Evolutionary conservation across 2,797 vertebrate species (phyloP).

Genomic region (Lacerta agilis): DNA sequence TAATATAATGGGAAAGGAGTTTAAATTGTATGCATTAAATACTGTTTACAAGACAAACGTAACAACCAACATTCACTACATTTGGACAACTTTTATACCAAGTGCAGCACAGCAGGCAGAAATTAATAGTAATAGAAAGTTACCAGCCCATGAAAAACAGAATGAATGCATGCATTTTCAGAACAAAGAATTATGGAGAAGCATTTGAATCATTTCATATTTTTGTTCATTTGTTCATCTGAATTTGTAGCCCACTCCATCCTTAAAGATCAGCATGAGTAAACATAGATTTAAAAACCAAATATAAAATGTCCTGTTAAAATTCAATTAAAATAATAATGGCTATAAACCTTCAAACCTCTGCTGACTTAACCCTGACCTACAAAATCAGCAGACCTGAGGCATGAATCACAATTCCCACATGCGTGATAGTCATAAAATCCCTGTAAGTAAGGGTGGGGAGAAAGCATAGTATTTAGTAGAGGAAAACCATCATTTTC

Average conservation of each 20-base stretch:
- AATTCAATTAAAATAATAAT: constrained; percentile 19
- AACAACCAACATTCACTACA: constrained; percentile 4
- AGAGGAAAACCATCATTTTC: background rate
- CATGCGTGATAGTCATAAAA: background rate
- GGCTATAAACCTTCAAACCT: background rate
- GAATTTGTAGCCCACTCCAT: background rate
- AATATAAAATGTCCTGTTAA: constrained; percentile 2
- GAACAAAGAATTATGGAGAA: constrained; percentile 8
- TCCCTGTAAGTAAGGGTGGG: background rate
- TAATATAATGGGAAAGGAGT: constrained; percentile 20
- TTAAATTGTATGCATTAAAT: constrained; percentile 28
- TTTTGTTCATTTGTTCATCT: constrained; percentile 10
- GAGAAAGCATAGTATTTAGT: background rate
- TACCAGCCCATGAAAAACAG: constrained; percentile 11
- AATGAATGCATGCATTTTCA: constrained; percentile 1
- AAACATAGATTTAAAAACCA: background rate
- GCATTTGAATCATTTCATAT: constrained; percentile 7
- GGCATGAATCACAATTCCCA: background rate
- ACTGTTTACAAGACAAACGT: constrained; percentile 17
- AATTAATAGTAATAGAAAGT: constrained; percentile 18
- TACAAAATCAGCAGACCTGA: background rate
- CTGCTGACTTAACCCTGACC: background rate
- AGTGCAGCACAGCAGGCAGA: background rate
- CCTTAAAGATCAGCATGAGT: background rate
- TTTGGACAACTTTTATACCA: constrained; percentile 22